phyloP scores from a whole-genome alignment of 92 coral and sea anemone species.

The Siderastrea siderea region DNA sequence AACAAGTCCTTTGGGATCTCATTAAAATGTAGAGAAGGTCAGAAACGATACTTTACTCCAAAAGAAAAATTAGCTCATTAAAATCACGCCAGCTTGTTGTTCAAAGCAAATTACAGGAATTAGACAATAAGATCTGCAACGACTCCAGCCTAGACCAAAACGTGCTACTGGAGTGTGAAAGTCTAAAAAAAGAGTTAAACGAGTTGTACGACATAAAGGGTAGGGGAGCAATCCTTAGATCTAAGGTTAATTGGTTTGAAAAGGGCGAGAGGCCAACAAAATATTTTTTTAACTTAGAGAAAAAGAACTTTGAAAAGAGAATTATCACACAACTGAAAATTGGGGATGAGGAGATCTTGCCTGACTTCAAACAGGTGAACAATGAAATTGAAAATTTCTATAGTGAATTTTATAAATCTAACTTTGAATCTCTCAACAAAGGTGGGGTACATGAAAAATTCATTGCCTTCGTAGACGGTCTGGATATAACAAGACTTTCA shows the following conservation, averaged over 20 bases:
- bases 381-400: conserved; percentile 7
- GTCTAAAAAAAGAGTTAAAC: conserved; percentile 7
- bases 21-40: conserved; percentile 24
- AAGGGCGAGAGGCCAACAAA: not conserved
- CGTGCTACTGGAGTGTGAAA: not conserved
- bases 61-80: not conserved
- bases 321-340: not conserved
- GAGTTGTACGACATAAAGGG: not conserved
- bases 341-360: conserved; percentile 4
- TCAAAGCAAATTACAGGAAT: conserved; percentile 1
- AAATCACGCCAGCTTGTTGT: not conserved
- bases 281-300: conserved; percentile 4
- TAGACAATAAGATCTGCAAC: conserved; percentile 14
- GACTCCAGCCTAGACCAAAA: conserved; percentile 13
- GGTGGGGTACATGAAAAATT: not conserved
- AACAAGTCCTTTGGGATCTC: conserved; percentile 18
- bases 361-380: not conserved
- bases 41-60: conserved; percentile 19
- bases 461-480: not conserved
- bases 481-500: not conserved
- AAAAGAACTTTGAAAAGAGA: conserved; percentile 1
- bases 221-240: conserved; percentile 14
- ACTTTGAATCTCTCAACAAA: not conserved
- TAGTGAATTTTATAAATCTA: conserved; percentile 10
- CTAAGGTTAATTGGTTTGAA: conserved; percentile 14